Evolutionary conservation across 2,113 vertebrate genomes (phyloP).

Genomic region (Ariopsis seemanni): DNA sequence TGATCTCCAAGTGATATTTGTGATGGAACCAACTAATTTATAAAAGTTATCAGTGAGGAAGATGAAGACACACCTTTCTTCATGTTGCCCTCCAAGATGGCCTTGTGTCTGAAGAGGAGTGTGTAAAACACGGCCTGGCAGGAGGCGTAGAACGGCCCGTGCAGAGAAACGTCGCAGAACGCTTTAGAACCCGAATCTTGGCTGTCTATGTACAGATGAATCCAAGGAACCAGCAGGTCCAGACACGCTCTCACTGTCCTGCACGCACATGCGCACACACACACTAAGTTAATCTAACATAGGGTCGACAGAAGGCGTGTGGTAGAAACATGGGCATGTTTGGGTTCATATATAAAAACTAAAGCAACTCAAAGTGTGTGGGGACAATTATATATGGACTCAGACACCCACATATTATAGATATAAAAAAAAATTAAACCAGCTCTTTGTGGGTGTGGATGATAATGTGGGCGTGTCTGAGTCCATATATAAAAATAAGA

Average conservation of each 20-base stretch:
- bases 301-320: not conserved
- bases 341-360: too few species aligned
- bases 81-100: constrained; percentile 84
- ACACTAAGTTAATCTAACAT: not conserved
- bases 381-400: not conserved
- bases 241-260: constrained; percentile 92
- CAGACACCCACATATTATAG: not conserved
- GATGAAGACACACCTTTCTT: constrained; percentile 79
- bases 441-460: too few species aligned
- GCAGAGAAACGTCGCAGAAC: constrained; percentile 87
- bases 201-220: constrained; percentile 88
- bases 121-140: constrained; percentile 94
- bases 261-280: not conserved
- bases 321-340: not conserved
- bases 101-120: constrained; percentile 85
- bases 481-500: not conserved
- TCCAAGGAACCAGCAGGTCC: constrained; percentile 88
- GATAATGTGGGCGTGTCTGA: not conserved
- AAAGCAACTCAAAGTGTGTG: not conserved
- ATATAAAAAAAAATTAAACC: too few species aligned
- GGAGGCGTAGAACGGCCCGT: constrained; percentile 86
- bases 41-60: not conserved
- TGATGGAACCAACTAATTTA: not conserved
- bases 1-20: not conserved
- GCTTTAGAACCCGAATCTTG: constrained; percentile 81